Base-by-base conservation (phyloP, 2,888 invertebrate species). In the Tineola bisselliella region DNA sequence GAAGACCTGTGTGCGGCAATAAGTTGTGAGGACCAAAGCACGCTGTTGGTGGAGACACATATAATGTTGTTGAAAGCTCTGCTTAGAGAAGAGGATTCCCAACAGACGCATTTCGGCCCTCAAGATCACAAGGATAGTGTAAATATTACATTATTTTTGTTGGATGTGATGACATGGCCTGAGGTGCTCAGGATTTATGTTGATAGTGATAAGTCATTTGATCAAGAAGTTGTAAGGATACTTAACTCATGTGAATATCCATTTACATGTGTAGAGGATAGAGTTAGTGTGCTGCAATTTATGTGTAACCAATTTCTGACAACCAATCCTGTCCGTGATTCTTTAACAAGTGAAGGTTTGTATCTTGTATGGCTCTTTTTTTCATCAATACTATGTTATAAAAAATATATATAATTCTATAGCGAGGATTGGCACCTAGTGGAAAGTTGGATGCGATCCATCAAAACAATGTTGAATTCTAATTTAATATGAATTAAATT, bases 1-100 rank as follows among this genome's bases (percentile, higher is more conserved):
- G 99, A 99, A 88, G 99, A 99, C 80, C 95, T 99, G 74, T 98
- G 98, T 88, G 96, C 96, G 33, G 95, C 97, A 57, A 77, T 99
- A 62, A 90, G 93, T 64, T 94, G 94, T 73, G 96, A 97, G 70
- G 98, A 98, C 77, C 97, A 97, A 76, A 96, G 95, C 71, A 93
- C 92, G 73, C 87, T 99, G 63, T 87, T 99, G 19, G 92, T 96
- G 11, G 99, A 99, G 87, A 91, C 97, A 66, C 99, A 99, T 80
- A 94, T 98, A 66, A 94, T 94, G 91, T 88, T 99, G 61, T 83
- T 99, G 44, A 97, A 95, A 83, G 94, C 98, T 33, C 89, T 97
- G 67, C 79, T 98, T 60, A 88, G 97, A 58, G 97, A 98, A 83
- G 98, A 98, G 81, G 98, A 98, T 79, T 92, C 94, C 11, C 96